Base-by-base conservation (phyloP, 1,140 invertebrate species). In the Popillia japonica region DNA sequence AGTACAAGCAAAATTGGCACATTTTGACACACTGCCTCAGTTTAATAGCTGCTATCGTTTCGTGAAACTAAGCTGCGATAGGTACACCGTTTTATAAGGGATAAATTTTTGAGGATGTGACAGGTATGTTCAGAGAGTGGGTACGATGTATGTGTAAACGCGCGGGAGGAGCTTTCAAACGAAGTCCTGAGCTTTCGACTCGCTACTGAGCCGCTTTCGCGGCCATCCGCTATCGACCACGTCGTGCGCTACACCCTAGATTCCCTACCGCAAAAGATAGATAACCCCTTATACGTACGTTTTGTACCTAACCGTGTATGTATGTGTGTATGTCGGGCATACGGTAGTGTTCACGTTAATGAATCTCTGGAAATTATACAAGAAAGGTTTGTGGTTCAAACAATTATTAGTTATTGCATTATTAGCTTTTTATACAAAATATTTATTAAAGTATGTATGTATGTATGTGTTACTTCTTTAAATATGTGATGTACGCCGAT, bases 191-290 rank as follows among this genome's bases (percentile, higher is more conserved):
- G 72, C 72, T 73, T 73, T 73, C 72, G 23, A 42, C 72, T 73
- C 72, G 72, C 40, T 42, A 73, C 72, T 73, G 72, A 73, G 72
- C 72, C 40, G 27, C 34, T 73, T 40, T 41, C n/a, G 72, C 72
- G 72, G 40, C 72, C 72, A 23, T 42, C 72, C 72, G 72, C 72
- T 73, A 73, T 73, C 72, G 72, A 73, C 72, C 72, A 73, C 72
- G 23, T 73, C 72, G 72, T 41, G 72, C 72, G 72, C 72, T 73
- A 73, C 72, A 73, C 72, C 72, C 72, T 73, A 73, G 72, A 73
- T 22, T 27, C 72, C 72, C 72, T 73, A 73, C 72, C 72, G 72
- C 40, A 40, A 73, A 73, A 64, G 72, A 73, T 73, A 73, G 72
- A 42, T 42, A 73, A 73, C 72, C 72, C 59, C 59, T 64, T 64